phyloP scores from a whole-genome alignment of 2,797 vertebrate species.

The Acanthurus lineatus region DNA sequence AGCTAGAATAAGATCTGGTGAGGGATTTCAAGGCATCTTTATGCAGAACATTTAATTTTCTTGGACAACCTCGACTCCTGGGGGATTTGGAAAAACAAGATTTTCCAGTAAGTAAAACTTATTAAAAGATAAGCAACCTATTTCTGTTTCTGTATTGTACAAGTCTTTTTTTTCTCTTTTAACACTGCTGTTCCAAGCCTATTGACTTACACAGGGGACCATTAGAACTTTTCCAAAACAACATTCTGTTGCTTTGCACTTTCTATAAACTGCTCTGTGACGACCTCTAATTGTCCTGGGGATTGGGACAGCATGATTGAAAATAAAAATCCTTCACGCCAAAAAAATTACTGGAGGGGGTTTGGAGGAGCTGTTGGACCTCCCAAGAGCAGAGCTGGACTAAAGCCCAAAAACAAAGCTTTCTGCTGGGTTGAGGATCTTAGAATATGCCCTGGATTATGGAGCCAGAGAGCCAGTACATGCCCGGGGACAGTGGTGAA shows the following conservation, averaged over 20 bases:
- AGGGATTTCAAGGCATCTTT: slow-evolving; percentile 48
- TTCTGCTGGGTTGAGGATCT: slow-evolving; percentile 71
- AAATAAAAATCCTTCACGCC: slow-evolving; percentile 72
- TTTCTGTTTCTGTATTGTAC: slow-evolving; percentile 46
- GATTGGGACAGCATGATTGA: slow-evolving; percentile 74
- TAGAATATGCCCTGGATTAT: slow-evolving; percentile 73
- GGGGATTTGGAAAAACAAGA: slow-evolving; percentile 38
- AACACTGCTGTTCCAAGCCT: slow-evolving; percentile 50
- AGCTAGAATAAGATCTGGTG: slow-evolving; percentile 21
- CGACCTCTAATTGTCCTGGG: slow-evolving; percentile 76
- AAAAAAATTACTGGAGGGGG: slow-evolving; percentile 66
- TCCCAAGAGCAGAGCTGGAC: slow-evolving; percentile 80
- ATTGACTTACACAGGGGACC: slow-evolving; percentile 58
- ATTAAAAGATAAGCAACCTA: slow-evolving; percentile 66
- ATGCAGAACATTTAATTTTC: slow-evolving; percentile 47
- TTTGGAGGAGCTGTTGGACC: slow-evolving; percentile 78
- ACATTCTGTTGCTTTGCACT: slow-evolving; percentile 69
- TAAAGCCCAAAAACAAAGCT: slow-evolving; percentile 75
- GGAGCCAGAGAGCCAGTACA: slow-evolving; percentile 62
- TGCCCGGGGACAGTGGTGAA: slow-evolving; percentile 71
- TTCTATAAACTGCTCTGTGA: slow-evolving; percentile 71
- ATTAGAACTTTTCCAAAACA: slow-evolving; percentile 74
- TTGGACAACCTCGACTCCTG: slow-evolving; percentile 31
- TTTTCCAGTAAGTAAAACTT: slow-evolving; percentile 51
- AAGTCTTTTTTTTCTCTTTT: slow-evolving; percentile 24